Conservation (phyloP, 2,797 vertebrate genomes). For the Micropoecilia bifurca region DNA sequence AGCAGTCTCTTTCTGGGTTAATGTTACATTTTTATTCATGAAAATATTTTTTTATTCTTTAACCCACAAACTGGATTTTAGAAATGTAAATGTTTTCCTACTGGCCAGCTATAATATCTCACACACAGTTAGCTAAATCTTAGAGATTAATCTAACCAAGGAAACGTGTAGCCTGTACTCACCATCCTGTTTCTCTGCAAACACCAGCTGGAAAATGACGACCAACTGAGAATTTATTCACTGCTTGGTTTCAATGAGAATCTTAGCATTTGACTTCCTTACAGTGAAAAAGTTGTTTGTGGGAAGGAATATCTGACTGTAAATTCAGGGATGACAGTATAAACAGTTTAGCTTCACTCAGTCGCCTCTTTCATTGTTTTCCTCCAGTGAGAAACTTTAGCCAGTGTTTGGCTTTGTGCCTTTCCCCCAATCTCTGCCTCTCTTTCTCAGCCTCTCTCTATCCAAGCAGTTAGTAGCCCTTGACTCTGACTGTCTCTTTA, state of each 20-base stretch:
- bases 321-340: background rate
- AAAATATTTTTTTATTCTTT: background rate
- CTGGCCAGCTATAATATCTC: background rate
- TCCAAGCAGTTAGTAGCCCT: constrained; percentile 52
- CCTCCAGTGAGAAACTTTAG: constrained; percentile 16
- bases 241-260: background rate
- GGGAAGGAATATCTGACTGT: constrained; percentile 8
- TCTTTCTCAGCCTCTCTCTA: constrained; percentile 25
- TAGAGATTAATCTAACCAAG: background rate
- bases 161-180: background rate
- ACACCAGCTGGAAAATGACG: constrained; percentile 23
- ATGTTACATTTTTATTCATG: background rate
- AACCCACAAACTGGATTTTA: background rate
- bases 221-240: constrained; percentile 12
- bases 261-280: constrained; percentile 26
- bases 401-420: constrained; percentile 9
- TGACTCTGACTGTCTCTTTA: constrained; percentile 35
- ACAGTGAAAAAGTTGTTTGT: constrained; percentile 3
- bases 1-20: background rate
- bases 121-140: background rate
- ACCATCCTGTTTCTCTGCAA: background rate
- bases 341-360: constrained; percentile 16
- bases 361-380: constrained; percentile 4
- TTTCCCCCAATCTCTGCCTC: background rate
- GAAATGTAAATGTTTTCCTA: background rate